phyloP scores from a whole-genome alignment of 2,797 vertebrate genomes.

The Notolepis coatsorum region DNA sequence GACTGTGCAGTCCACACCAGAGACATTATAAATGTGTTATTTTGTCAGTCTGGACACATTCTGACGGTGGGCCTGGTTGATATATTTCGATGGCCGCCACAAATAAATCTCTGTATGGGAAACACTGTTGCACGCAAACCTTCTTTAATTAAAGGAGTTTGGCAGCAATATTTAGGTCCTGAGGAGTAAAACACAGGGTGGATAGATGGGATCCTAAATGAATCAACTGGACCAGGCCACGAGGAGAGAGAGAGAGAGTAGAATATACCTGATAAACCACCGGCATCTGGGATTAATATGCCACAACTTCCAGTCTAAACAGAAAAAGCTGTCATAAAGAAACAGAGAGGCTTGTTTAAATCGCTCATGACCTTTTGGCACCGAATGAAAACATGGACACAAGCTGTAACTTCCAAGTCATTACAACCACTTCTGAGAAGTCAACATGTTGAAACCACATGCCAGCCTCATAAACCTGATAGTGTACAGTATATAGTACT shows the following conservation, averaged over 20 bases:
- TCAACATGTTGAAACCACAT: neutral
- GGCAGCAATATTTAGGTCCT: neutral
- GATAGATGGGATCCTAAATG: neutral
- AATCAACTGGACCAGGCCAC: neutral
- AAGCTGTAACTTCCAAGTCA: neutral
- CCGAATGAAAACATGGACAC: neutral
- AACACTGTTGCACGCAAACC: too few relatives aligned
- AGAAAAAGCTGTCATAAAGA: neutral
- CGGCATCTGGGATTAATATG: neutral
- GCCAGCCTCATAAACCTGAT: neutral
- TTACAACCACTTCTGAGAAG: neutral
- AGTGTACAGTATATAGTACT: too few relatives aligned
- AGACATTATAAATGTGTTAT: too few relatives aligned
- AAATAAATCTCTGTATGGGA: too few relatives aligned
- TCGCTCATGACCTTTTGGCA: neutral
- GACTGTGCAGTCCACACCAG: too few relatives aligned
- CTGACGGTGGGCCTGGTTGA: too few relatives aligned
- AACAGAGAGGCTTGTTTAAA: neutral
- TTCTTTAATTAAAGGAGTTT: too few relatives aligned
- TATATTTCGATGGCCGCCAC: too few relatives aligned
- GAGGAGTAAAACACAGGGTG: neutral
- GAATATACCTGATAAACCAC: conserved; percentile 1
- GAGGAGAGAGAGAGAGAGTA: neutral
- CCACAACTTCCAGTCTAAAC: neutral
- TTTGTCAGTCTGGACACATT: too few relatives aligned